These are phyloP conservation scores for Dromiciops gliroides DNA, from an alignment of 2,113 vertebrate genomes.

Conservation along the genomic window DNA sequence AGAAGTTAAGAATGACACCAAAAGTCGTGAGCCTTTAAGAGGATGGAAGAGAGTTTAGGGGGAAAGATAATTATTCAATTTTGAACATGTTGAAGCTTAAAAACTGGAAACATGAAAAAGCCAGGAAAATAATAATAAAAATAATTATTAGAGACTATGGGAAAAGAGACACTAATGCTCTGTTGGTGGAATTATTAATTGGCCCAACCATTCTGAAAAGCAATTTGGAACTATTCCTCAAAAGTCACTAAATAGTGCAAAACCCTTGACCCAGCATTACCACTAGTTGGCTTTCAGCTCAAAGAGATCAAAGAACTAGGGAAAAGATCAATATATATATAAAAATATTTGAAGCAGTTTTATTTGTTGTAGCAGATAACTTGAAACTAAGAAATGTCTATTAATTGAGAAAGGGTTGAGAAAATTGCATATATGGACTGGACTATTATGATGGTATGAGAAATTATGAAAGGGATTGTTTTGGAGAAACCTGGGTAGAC, in stretches of 20 bases:
- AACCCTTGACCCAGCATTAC: not conserved
- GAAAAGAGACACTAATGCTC: too few species aligned
- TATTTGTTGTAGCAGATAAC: not conserved
- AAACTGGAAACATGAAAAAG: too few species aligned
- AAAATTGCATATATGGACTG: not conserved
- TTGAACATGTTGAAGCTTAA: too few species aligned
- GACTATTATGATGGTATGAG: not conserved
- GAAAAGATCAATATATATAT: not conserved
- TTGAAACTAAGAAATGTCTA: not conserved
- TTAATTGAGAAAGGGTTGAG: not conserved
- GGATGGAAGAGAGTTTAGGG: too few species aligned
- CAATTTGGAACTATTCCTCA: too few species aligned
- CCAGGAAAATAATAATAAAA: too few species aligned
- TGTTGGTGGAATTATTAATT: too few species aligned
- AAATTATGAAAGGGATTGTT: not conserved
- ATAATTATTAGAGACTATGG: too few species aligned
- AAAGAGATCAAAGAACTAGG: not conserved
- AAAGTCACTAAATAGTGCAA: not conserved
- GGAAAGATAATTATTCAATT: too few species aligned
- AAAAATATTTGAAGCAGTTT: not conserved
- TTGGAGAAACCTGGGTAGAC: not conserved
- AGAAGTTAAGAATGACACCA: too few species aligned
- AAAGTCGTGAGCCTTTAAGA: too few species aligned
- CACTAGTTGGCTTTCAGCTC: not conserved
- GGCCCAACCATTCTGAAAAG: too few species aligned